Conservation (phyloP, 2,797 vertebrate genomes). For the Peromyscus attwateri region DNA sequence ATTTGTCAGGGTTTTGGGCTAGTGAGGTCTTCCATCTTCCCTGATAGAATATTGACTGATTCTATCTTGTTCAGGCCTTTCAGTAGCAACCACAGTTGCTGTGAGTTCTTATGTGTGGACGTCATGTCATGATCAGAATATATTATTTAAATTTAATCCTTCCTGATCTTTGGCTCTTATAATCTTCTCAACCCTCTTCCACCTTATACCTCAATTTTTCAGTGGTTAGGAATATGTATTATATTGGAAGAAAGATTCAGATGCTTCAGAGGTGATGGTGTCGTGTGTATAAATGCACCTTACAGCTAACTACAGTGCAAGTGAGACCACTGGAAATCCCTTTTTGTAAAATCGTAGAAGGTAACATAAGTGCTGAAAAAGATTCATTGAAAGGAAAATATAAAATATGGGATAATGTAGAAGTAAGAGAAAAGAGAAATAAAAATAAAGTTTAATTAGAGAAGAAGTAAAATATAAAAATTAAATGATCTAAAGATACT, state of each 20-base stretch:
- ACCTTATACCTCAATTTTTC: not conserved
- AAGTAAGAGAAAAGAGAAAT: not conserved
- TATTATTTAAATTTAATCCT: no score
- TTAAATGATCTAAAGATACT: not conserved
- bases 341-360: not conserved
- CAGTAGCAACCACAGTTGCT: rapidly evolving
- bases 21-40: not conserved
- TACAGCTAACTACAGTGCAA: not conserved
- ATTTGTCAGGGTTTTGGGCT: not conserved
- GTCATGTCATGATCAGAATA: no score
- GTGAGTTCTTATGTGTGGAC: no score
- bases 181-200: not conserved
- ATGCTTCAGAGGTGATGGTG: not conserved
- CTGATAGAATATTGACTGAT: not conserved
- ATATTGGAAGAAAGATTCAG: not conserved
- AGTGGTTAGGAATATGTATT: not conserved
- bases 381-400: not conserved
- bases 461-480: not conserved
- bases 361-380: not conserved
- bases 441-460: not conserved
- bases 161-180: not conserved
- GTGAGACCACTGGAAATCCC: rapidly evolving
- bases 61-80: no score
- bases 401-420: not conserved
- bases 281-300: not conserved